phyloP scores from a whole-genome alignment of 2,113 vertebrate species.

The Rostratula benghalensis region DNA sequence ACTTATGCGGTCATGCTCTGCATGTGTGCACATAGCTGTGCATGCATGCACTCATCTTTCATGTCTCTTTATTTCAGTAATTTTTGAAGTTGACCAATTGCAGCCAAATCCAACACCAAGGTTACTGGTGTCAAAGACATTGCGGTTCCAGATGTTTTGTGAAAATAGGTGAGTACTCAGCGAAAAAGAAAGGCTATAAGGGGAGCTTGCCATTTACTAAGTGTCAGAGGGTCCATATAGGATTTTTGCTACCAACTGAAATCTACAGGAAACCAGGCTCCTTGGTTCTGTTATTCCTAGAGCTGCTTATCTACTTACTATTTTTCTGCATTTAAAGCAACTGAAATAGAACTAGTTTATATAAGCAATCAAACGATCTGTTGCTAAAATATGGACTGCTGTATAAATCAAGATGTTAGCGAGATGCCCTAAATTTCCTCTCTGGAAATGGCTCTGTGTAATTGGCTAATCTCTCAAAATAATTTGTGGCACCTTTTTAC shows the following conservation, averaged over 20 bases:
- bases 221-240: not conserved
- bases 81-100: not conserved
- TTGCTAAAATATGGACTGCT: conserved; percentile 33
- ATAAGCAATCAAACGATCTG: not conserved
- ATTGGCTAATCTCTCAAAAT: conserved; percentile 57
- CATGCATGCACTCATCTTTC: not conserved
- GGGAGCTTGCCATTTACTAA: not conserved
- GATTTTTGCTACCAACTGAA: not conserved
- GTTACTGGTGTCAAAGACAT: not conserved
- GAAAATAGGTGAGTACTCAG: not conserved
- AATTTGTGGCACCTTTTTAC: conserved; percentile 50
- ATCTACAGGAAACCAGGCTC: not conserved
- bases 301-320: not conserved
- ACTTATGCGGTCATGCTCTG: not conserved
- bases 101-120: not conserved
- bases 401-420: conserved; percentile 43
- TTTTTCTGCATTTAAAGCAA: conserved; percentile 19
- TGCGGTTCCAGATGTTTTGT: not conserved
- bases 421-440: conserved; percentile 35
- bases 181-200: not conserved
- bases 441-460: conserved; percentile 43
- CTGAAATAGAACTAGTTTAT: conserved; percentile 13
- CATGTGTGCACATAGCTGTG: not conserved
- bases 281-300: not conserved
- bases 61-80: not conserved